Conservation (phyloP, 2,888 invertebrate genomes). For the Bibio marci region DNA sequence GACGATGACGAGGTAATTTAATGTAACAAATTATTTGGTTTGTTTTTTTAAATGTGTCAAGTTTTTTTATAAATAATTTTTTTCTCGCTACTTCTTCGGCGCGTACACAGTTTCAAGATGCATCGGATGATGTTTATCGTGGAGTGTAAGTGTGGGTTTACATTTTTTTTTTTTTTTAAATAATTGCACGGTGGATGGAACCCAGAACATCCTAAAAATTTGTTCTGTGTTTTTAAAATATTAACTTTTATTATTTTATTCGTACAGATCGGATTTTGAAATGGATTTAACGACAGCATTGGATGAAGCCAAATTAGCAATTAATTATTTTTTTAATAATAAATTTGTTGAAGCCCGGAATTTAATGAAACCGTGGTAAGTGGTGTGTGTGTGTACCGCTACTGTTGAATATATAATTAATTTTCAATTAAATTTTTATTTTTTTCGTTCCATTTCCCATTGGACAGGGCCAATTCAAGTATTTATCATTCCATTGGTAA, state of each 20-base stretch:
- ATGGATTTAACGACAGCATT: constrained; percentile 34
- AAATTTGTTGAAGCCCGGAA: constrained; percentile 65
- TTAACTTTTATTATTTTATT: not conserved
- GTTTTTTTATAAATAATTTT: no score
- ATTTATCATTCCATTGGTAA: constrained; percentile 87
- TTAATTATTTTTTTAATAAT: constrained; percentile 86
- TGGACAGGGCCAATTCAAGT: constrained; percentile 51
- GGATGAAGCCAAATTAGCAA: constrained; percentile 58
- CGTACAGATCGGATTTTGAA: not conserved
- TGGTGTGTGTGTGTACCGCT: constrained; percentile 1
- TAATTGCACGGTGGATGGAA: not conserved
- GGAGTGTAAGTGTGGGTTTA: not conserved
- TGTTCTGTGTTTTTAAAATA: not conserved
- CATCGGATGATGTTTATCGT: not conserved
- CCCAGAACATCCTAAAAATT: no score
- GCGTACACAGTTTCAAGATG: constrained; percentile 2
- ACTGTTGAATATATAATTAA: not conserved
- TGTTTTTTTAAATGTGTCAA: no score
- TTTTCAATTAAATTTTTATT: not conserved
- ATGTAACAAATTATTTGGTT: no score
- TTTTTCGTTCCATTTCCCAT: not conserved
- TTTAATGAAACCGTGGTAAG: constrained; percentile 63
- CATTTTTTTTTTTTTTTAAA: not conserved
- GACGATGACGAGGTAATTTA: no score
- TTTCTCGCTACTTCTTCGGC: not conserved